phyloP scores from a whole-genome alignment of 2,113 vertebrate genomes.

The Psittacus erithacus region DNA sequence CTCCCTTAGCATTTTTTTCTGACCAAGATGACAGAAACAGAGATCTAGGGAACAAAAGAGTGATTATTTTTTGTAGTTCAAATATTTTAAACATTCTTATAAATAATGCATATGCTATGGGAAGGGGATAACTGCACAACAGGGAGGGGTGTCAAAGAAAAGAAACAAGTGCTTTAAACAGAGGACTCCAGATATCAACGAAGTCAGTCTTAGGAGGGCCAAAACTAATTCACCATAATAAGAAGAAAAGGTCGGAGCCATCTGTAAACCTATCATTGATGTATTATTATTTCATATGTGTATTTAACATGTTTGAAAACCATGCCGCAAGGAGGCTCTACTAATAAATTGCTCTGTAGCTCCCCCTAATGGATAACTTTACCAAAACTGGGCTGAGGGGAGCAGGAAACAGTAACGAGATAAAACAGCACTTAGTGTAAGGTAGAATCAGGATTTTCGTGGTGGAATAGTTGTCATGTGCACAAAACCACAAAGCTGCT shows the following conservation, averaged over 20 bases:
- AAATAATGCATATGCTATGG: background rate
- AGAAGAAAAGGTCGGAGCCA: background rate
- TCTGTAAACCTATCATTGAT: background rate
- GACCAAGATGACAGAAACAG: background rate
- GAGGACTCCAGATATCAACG: background rate
- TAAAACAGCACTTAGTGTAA: background rate
- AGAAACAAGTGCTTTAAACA: background rate
- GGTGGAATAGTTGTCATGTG: background rate
- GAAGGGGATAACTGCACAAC: background rate
- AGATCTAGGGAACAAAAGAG: background rate
- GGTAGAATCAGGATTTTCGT: background rate
- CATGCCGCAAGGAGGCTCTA: background rate
- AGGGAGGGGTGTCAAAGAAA: background rate
- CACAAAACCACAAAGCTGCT: background rate
- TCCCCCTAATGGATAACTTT: constrained; percentile 25
- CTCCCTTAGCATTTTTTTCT: background rate
- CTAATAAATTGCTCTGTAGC: constrained; percentile 45
- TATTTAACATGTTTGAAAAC: background rate
- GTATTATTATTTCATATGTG: background rate
- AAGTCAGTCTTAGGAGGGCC: background rate
- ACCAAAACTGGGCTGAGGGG: background rate
- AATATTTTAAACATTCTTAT: background rate
- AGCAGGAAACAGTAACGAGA: background rate
- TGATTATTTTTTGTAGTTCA: background rate
- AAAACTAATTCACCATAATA: background rate